Conservation (phyloP, 2,888 invertebrate genomes). For the Congeria kusceri region DNA sequence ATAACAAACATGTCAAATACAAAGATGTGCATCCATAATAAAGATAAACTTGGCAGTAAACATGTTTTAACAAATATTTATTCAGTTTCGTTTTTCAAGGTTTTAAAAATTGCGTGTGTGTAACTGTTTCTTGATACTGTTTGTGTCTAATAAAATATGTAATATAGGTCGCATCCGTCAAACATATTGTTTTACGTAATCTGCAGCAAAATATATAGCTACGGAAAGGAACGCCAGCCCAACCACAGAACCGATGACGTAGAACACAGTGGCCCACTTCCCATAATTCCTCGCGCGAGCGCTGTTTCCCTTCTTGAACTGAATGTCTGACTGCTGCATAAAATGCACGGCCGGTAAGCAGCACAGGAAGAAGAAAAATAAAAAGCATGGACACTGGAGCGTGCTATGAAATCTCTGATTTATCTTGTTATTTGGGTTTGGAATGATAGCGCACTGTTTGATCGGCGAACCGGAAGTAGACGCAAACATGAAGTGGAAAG, state of each 20-base stretch:
- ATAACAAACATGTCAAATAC: no score
- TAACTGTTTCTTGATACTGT: no score
- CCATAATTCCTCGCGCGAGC: slow-evolving; percentile 60
- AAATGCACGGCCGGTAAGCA: slow-evolving; percentile 72
- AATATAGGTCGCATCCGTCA: background rate
- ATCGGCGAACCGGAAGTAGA: slow-evolving; percentile 22
- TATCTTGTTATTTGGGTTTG: slow-evolving; percentile 72
- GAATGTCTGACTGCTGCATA: slow-evolving; percentile 70
- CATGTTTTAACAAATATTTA: no score
- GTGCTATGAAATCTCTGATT: slow-evolving; percentile 71
- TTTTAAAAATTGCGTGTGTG: no score
- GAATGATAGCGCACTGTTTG: slow-evolving; percentile 59
- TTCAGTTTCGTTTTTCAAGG: no score
- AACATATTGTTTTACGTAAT: slow-evolving; percentile 59
- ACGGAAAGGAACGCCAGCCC: slow-evolving; percentile 62
- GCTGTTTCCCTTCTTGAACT: slow-evolving; percentile 67
- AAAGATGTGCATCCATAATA: no score
- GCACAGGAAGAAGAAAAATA: slow-evolving; percentile 76
- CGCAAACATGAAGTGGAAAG: slow-evolving; percentile 50
- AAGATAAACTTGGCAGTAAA: no score
- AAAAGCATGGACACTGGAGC: slow-evolving; percentile 72
- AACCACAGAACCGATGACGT: slow-evolving; percentile 62
- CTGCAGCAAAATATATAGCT: slow-evolving; percentile 62
- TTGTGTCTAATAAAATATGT: no score
- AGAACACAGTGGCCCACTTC: slow-evolving; percentile 62